A percentile compares a stretch with the other conserved stretches of the same genome.
Conservation (phyloP, 2,888 invertebrate species). For the Hypsopygia costalis region DNA sequence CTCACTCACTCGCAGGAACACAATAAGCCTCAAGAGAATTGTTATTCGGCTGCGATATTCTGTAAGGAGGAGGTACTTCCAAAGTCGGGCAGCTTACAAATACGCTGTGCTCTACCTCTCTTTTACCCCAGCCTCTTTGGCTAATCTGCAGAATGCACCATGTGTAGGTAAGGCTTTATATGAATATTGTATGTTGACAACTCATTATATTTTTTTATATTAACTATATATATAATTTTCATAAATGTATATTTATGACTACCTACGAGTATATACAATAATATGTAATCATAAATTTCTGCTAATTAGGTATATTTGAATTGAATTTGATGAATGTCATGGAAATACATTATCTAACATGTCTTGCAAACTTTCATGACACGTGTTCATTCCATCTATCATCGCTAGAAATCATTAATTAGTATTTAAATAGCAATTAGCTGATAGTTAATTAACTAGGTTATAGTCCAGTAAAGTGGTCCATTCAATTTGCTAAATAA, state of each 20-base stretch:
- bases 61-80: too few species aligned
- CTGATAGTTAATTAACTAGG: constrained; percentile 49
- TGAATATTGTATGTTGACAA: too few species aligned
- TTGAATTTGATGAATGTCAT: constrained; percentile 6
- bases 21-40: too few species aligned
- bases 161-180: too few species aligned
- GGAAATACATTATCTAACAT: constrained; percentile 15
- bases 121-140: too few species aligned
- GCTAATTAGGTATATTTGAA: constrained; percentile 11
- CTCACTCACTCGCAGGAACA: too few species aligned
- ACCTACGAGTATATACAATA: not conserved
- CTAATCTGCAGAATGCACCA: too few species aligned
- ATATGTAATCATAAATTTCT: not conserved
- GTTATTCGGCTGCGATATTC: too few species aligned
- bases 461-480: constrained; percentile 39
- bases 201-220: too few species aligned
- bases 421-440: constrained; percentile 56
- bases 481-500: constrained; percentile 32
- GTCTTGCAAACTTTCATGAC: constrained; percentile 28
- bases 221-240: too few species aligned
- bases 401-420: constrained; percentile 47
- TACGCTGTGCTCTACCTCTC: too few species aligned
- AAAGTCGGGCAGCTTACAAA: too few species aligned
- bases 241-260: not conserved
- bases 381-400: constrained; percentile 56